These are phyloP conservation scores for Clarias magur DNA, from an alignment of 2,113 vertebrate genomes.

Conservation along the genomic window DNA sequence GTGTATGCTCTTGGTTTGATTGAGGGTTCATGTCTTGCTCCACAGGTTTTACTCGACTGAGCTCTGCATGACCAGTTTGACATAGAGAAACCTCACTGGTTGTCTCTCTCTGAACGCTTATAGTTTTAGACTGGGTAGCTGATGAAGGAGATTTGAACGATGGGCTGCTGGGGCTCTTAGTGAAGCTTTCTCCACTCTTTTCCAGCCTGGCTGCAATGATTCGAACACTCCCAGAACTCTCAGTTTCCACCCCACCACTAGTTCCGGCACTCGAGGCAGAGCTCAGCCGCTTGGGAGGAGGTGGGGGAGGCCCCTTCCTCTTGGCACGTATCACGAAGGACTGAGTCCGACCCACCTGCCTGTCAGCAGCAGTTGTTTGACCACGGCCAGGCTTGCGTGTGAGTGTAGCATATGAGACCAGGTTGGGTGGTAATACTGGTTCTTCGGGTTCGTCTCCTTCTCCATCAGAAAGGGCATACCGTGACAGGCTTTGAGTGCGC, in stretches of 20 bases:
- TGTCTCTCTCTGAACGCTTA: constrained; percentile 72
- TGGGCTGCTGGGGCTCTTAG: constrained; percentile 50
- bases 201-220: constrained; percentile 72
- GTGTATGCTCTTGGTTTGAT: constrained; percentile 49
- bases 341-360: constrained; percentile 87
- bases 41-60: constrained; percentile 43
- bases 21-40: constrained; percentile 70
- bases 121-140: constrained; percentile 43
- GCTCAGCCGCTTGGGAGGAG: constrained; percentile 91
- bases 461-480: constrained; percentile 83
- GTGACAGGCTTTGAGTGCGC: constrained; percentile 81
- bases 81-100: constrained; percentile 71
- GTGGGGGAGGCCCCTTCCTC: constrained; percentile 88
- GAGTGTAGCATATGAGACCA: constrained; percentile 88
- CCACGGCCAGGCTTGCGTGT: constrained; percentile 82
- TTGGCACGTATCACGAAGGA: constrained; percentile 88
- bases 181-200: constrained; percentile 47
- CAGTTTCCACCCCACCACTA: constrained; percentile 58
- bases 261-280: constrained; percentile 86
- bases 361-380: constrained; percentile 56
- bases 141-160: constrained; percentile 27
- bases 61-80: constrained; percentile 43
- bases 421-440: constrained; percentile 58
- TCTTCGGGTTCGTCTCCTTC: constrained; percentile 82
- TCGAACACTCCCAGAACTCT: constrained; percentile 57